A percentile compares a stretch with the other conserved stretches of the same genome.
phyloP scores from a whole-genome alignment of 2,888 invertebrate species.

The Acronicta leporina region DNA sequence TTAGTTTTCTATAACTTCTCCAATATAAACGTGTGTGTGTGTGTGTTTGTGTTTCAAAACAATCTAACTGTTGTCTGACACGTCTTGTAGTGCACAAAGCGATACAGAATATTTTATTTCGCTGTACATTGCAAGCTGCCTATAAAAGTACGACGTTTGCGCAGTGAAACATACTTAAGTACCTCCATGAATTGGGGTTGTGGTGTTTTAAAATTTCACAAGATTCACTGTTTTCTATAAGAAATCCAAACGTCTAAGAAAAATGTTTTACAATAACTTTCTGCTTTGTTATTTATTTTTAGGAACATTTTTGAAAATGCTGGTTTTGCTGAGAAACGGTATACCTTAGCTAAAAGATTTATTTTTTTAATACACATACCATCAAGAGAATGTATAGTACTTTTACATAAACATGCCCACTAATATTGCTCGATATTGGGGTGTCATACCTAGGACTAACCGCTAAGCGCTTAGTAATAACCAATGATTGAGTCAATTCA shows the following conservation, averaged over 20 bases:
- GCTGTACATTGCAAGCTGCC: slow-evolving; percentile 40
- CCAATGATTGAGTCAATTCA: too few relatives aligned
- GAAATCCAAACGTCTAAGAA: background rate
- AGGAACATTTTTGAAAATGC: too few relatives aligned
- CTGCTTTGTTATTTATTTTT: too few relatives aligned
- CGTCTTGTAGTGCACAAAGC: slow-evolving; percentile 17
- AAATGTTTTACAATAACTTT: too few relatives aligned
- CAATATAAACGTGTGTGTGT: slow-evolving; percentile 2
- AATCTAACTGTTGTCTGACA: slow-evolving; percentile 19
- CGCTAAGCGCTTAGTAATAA: too few relatives aligned
- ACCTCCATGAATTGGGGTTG: slow-evolving; percentile 13
- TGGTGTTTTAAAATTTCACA: slow-evolving; percentile 28
- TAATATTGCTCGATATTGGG: too few relatives aligned
- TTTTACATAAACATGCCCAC: too few relatives aligned
- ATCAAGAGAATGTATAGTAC: too few relatives aligned
- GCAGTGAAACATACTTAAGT: slow-evolving; percentile 46
- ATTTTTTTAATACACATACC: too few relatives aligned
- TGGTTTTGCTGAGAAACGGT: too few relatives aligned
- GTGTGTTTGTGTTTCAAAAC: slow-evolving; percentile 17
- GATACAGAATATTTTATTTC: slow-evolving; percentile 33
- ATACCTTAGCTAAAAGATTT: too few relatives aligned
- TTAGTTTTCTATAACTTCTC: background rate
- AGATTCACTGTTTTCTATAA: slow-evolving; percentile 1
- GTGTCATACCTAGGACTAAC: too few relatives aligned
- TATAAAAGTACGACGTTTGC: slow-evolving; percentile 43